Conservation (phyloP, 2,888 invertebrate species). For the Rosalia funebris region DNA sequence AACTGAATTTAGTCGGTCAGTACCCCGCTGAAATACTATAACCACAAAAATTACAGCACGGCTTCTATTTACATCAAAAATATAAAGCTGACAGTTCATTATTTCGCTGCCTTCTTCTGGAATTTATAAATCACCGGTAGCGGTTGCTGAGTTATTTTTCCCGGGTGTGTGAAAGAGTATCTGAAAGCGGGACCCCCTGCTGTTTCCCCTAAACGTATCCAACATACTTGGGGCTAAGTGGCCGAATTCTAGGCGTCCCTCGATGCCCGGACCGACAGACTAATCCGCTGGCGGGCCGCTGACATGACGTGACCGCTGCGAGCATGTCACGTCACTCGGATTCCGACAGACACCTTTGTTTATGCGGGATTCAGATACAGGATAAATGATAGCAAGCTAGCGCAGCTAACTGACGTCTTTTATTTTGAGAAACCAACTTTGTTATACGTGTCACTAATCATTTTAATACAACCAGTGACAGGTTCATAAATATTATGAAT, state of each 20-base stretch:
- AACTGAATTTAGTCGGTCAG: no score
- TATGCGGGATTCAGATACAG: slow-evolving; percentile 30
- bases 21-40: no score
- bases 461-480: slow-evolving; percentile 34
- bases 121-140: slow-evolving; percentile 48
- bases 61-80: slow-evolving; percentile 16
- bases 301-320: slow-evolving; percentile 58
- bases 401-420: slow-evolving; percentile 38
- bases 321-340: slow-evolving; percentile 60
- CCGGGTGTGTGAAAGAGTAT: slow-evolving; percentile 31
- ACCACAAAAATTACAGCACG: no score
- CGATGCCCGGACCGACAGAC: slow-evolving; percentile 1
- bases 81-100: slow-evolving; percentile 40
- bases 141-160: slow-evolving; percentile 41
- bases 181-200: slow-evolving; percentile 37
- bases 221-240: slow-evolving; percentile 22
- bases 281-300: not conserved
- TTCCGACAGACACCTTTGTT: slow-evolving; percentile 54
- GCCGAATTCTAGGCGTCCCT: slow-evolving; percentile 20
- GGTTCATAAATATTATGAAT: slow-evolving; percentile 36
- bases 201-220: slow-evolving; percentile 31
- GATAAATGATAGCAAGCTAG: slow-evolving; percentile 31
- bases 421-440: slow-evolving; percentile 37
- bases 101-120: slow-evolving; percentile 37
- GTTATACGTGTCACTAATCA: slow-evolving; percentile 33